A percentile compares a stretch with the other conserved stretches of the same genome.
These are phyloP conservation scores for Drosophila melanosoma DNA, from an alignment of 2,888 invertebrate species.

Conservation along the genomic window DNA sequence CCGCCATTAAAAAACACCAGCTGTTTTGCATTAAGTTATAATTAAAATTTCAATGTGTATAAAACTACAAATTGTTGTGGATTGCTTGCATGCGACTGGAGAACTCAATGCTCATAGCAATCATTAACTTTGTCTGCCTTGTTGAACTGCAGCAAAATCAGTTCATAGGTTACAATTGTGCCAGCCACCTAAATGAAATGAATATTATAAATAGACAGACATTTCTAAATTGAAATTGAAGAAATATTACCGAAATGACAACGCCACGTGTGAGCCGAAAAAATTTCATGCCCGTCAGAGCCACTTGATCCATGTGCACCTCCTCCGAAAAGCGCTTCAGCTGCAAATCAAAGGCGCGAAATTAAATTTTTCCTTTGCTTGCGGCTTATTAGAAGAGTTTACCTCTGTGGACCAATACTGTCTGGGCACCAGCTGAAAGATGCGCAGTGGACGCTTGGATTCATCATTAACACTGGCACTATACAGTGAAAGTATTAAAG, in stretches of 20 bases:
- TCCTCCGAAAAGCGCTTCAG: conserved; percentile 84
- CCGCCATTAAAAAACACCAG: conserved; percentile 66
- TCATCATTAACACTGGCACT: conserved; percentile 87
- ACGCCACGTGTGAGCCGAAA: conserved; percentile 83
- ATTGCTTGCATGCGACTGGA: neutral
- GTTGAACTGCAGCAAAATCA: conserved; percentile 87
- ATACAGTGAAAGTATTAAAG: conserved; percentile 86
- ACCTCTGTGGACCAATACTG: conserved; percentile 86
- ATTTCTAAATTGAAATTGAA: neutral
- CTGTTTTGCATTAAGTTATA: conserved; percentile 71
- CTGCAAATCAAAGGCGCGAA: conserved; percentile 57
- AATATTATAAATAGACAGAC: neutral
- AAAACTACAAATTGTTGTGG: conserved; percentile 33
- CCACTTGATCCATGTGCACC: conserved; percentile 82
- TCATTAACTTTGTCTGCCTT: conserved; percentile 78
- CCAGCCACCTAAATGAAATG: conserved; percentile 86
- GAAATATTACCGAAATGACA: conserved; percentile 76
- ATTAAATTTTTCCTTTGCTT: neutral
- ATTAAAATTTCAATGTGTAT: conserved; percentile 47
- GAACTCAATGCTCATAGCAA: conserved; percentile 60
- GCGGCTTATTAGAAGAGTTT: neutral
- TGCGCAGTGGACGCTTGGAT: conserved; percentile 84
- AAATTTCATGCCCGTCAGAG: conserved; percentile 84
- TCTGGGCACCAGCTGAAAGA: conserved; percentile 84
- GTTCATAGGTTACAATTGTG: conserved; percentile 87